Evolutionary conservation across 2,888 invertebrate genomes (phyloP), one percentile per base, ranked within the genome.

Genomic region (Lochmaea crataegi): DNA sequence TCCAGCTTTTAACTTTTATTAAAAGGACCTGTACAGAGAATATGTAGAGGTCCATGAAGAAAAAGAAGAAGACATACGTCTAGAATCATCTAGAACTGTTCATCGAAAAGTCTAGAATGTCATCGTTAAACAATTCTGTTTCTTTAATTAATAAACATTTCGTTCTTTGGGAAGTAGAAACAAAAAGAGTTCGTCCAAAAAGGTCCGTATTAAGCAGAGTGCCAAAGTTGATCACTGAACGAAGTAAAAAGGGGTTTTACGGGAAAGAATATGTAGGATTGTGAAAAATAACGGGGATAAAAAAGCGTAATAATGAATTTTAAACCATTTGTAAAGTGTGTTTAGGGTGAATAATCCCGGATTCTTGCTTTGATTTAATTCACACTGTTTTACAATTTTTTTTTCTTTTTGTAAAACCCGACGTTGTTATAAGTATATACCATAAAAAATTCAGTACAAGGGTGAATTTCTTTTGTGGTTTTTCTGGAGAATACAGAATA

Each of bases 251-350:
- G 58, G 57, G 42, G 41, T 61, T 41, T 38, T 61, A 61, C 41
- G 7, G 16, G 16, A 61, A 61, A 41, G 16, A 61, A 16, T 11
- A 14, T 38, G 16, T 1, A n/a, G 42, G 42, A 26, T 61, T 41
- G 41, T 9, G 51, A 53, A 41, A 61, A 61, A 61, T 16, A 38
- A 41, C 16, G 42, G 38, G 16, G 26, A 61, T 61, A 61, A 61
- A 61, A 42, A 61, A 61, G 18, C 61, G 18, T 11, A 61, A 61
- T 61, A 61, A 61, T 61, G 61, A 61, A 61, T 61, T 61, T 61
- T 18, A 61, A 61, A 41, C 61, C 16, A 18, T 42, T 61, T 42
- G 41, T 11, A 61, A 61, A 61, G 41, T 61, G 18, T 61, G 61
- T 18, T 61, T 41, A 61, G 41, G 61, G 41, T 41, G 61, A 41